A percentile compares a stretch with the other conserved stretches of the same genome.
phyloP scores from a whole-genome alignment of 2,888 invertebrate genomes.

The Chaitophorus viminalis region DNA sequence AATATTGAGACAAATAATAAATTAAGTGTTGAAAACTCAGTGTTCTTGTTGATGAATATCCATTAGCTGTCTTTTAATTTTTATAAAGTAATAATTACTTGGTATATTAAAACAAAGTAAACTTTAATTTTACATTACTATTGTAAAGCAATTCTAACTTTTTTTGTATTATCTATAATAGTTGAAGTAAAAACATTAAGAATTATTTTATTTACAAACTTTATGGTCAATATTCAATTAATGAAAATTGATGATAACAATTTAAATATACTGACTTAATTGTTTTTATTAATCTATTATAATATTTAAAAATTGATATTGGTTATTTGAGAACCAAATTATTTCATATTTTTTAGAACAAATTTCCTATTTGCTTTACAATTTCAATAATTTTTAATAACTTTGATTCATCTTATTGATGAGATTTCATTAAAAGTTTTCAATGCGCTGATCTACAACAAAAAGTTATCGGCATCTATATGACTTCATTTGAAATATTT shows the following conservation, averaged over 20 bases:
- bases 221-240: too few relatives aligned
- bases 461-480: slow-evolving; percentile 32
- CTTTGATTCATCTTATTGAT: slow-evolving; percentile 49
- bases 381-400: slow-evolving; percentile 25
- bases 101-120: not conserved
- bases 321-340: not conserved
- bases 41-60: slow-evolving; percentile 51
- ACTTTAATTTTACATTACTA: slow-evolving; percentile 1
- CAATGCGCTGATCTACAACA: slow-evolving; percentile 59
- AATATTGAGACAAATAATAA: slow-evolving; percentile 6
- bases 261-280: not conserved
- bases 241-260: too few relatives aligned
- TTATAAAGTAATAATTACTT: not conserved
- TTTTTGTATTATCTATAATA: not conserved
- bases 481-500: slow-evolving; percentile 20
- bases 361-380: slow-evolving; percentile 34
- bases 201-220: too few relatives aligned
- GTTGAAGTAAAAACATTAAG: not conserved
- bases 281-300: not conserved
- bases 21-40: slow-evolving; percentile 49
- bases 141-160: slow-evolving; percentile 23
- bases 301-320: too few relatives aligned
- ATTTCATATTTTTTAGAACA: not conserved
- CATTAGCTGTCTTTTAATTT: slow-evolving; percentile 55
- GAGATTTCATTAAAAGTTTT: slow-evolving; percentile 49